Percentiles rank a stretch among this genome's conserved stretches.
Evolutionary conservation across 30 jellyfish, hydroid and myxozoan species (phyloP).

Genomic region (Aurelia aurita complex sp. Pacific): DNA sequence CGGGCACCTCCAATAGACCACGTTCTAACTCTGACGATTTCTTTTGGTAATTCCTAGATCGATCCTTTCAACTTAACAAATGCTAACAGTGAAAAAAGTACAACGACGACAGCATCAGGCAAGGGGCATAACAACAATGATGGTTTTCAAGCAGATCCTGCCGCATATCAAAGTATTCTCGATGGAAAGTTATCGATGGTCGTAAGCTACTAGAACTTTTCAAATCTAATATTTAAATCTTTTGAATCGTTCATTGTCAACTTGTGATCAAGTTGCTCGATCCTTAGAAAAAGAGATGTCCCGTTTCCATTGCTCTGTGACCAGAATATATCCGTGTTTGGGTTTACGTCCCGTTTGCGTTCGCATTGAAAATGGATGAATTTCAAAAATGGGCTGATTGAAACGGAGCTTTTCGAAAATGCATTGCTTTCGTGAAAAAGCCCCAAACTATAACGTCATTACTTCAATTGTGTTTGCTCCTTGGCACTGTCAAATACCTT

Average conservation of each 20-base stretch:
- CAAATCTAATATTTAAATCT: neutral
- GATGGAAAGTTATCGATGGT: constrained; percentile 26
- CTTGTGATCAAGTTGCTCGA: neutral
- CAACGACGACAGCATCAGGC: neutral
- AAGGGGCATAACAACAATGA: neutral
- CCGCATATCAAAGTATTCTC: constrained; percentile 34
- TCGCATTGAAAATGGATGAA: too few relatives aligned
- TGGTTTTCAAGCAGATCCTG: constrained; percentile 27
- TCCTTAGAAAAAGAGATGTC: neutral
- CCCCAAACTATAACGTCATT: too few relatives aligned
- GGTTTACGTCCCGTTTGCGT: too few relatives aligned
- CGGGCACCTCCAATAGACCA: too few relatives aligned
- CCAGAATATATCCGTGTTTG: too few relatives aligned
- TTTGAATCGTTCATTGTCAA: too few relatives aligned
- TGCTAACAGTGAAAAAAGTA: neutral
- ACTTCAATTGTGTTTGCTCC: too few relatives aligned
- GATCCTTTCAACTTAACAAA: constrained; percentile 8
- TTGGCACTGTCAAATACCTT: too few relatives aligned
- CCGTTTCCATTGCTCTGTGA: neutral
- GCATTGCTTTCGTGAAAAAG: too few relatives aligned
- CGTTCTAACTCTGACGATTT: too few relatives aligned
- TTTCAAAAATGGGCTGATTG: too few relatives aligned
- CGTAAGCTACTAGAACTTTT: constrained; percentile 16
- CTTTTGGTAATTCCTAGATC: constrained; percentile 5
- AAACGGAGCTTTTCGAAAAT: too few relatives aligned